A percentile compares a stretch with the other conserved stretches of the same genome.
Conservation (phyloP, 2,113 vertebrate genomes). For the Sphaerodactylus townsendi region DNA sequence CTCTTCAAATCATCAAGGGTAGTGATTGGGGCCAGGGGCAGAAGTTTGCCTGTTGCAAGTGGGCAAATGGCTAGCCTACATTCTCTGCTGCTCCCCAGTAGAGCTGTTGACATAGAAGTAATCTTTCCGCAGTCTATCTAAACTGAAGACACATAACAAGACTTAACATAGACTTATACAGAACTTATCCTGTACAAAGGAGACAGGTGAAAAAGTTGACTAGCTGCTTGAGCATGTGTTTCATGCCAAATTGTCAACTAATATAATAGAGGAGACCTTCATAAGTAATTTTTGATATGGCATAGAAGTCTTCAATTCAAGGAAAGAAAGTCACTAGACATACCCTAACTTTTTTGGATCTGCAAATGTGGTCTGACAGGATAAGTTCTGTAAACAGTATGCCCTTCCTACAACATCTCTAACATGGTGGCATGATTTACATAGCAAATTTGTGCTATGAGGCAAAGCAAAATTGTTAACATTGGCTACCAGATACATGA, state of each 20-base stretch:
- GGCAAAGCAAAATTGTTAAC: neutral
- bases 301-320: neutral
- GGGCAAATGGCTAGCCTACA: too few relatives aligned
- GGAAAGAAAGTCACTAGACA: neutral
- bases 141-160: neutral
- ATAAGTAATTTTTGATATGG: neutral
- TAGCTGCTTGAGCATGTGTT: too few relatives aligned
- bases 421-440: neutral
- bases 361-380: neutral
- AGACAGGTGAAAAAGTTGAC: too few relatives aligned
- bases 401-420: neutral
- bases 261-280: neutral
- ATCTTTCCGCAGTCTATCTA: neutral
- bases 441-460: neutral
- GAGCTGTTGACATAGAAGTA: neutral
- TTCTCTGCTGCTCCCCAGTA: neutral
- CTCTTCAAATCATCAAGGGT: too few relatives aligned
- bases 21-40: too few relatives aligned
- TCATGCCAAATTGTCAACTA: neutral
- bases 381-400: neutral
- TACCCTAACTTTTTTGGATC: neutral
- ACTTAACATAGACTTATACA: neutral
- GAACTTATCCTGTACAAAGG: too few relatives aligned
- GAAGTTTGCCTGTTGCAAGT: too few relatives aligned
- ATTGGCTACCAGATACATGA: neutral